Base-by-base conservation (phyloP, 2,888 invertebrate genomes). In the Cerceris rybyensis region DNA sequence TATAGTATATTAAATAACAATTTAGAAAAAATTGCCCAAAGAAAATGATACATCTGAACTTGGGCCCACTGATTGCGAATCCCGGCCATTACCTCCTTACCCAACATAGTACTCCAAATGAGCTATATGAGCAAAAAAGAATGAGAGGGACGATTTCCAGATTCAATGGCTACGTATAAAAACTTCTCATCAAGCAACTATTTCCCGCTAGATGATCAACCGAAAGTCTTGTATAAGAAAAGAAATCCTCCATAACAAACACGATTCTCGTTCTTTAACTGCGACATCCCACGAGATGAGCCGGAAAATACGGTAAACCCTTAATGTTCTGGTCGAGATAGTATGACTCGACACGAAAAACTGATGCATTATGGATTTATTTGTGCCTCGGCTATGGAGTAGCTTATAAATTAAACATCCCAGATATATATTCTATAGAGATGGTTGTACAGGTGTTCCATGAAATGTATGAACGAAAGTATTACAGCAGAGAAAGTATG, bases 161-260 rank as follows among this genome's bases (percentile, higher is more conserved):
- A 70, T 68, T 63, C 77, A 64, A 75, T 70, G 67, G 58, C 7
- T 8, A 14, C 39, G 46, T 49, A 58, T 54, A 63, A 64, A 70
- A 59, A 70, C 70, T 77, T 76, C 70, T 78, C 77, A 76, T 70
- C 16, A 70, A 55, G 78, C 41, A 78, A 78, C 70, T 78, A 78
- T 76, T 78, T 78, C 78, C 78, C 78, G 70, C 76, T 64, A 78
- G 78, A 76, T 77, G 58, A 58, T 61, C 39, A 16, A 41, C 28
- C 65, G 58, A 50, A 65, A 77, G 55, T 61, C 61, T 63, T 75
- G 58, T 78, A 70, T 78, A 78, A 61, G 67, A 70, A 58, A 28
- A 28, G 49, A n/a, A 50, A 70, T 75, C 63, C 54, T 49, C 49
- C 68, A 66, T 58, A 60, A 83, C 63, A 80, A 82, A 82, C 83